Percentiles rank a stretch among this genome's conserved stretches.
Conservation (phyloP, 2,888 invertebrate species). For the Sinopyrophorus schimmeli region DNA sequence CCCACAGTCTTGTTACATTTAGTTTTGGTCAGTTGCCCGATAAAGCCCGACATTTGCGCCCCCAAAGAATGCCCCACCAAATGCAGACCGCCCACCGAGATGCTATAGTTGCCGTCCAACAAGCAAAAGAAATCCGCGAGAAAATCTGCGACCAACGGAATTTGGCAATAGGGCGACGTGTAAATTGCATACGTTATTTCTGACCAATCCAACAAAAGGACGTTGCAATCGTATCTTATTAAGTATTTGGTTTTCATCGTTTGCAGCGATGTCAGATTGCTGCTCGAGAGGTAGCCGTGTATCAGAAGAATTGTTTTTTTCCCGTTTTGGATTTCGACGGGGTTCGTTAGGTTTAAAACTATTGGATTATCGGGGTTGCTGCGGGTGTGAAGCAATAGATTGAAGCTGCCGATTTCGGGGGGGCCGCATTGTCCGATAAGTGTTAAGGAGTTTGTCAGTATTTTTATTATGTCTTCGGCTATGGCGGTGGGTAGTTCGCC, state of each 20-base stretch:
- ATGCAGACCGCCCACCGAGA: conserved; percentile 2
- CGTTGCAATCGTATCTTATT: conserved; percentile 1
- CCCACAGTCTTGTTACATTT: conserved; percentile 3
- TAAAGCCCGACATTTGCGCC: conserved; percentile 10
- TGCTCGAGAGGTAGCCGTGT: conserved; percentile 5
- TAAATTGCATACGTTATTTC: not conserved
- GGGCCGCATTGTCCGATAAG: not conserved
- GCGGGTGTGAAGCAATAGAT: no score
- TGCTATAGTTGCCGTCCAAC: not conserved
- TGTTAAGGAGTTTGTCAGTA: not conserved
- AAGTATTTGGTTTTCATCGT: conserved; percentile 4
- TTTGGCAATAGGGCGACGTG: conserved; percentile 1
- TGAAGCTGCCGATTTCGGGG: no score
- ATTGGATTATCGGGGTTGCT: not conserved
- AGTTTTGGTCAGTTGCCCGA: conserved; percentile 1
- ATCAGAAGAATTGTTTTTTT: conserved; percentile 2
- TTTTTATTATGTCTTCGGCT: not conserved
- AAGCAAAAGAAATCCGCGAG: conserved; percentile 7
- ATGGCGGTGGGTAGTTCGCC: not conserved
- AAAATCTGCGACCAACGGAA: conserved; percentile 4
- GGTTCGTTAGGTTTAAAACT: not conserved
- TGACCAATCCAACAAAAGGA: conserved; percentile 9
- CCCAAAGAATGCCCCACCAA: conserved; percentile 15
- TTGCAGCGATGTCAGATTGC: not conserved
- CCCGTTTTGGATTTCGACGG: not conserved